phyloP scores from a whole-genome alignment of 2,113 vertebrate genomes.

The Cryptomyrus ogoouensis region DNA sequence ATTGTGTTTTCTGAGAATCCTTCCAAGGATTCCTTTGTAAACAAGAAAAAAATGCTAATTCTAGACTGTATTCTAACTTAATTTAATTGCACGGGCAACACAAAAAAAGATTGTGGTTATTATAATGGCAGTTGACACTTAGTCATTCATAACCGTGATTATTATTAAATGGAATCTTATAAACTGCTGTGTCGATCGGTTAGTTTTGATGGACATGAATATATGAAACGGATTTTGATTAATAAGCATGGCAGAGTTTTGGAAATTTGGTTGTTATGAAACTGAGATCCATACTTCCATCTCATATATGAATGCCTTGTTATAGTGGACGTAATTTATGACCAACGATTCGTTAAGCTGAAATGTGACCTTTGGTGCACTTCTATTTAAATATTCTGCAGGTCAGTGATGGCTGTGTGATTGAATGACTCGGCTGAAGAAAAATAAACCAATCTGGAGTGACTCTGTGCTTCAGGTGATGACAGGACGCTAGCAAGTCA shows the following conservation, averaged over 20 bases:
- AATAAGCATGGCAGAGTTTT: constrained; percentile 54
- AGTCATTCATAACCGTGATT: constrained; percentile 50
- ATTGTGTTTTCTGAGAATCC: background rate
- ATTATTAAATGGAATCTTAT: constrained; percentile 61
- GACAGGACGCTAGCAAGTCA: background rate
- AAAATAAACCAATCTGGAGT: background rate
- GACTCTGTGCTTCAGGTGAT: background rate
- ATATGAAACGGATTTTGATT: constrained; percentile 59
- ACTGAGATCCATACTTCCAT: constrained; percentile 58
- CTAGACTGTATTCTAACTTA: background rate
- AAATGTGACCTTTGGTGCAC: constrained; percentile 52
- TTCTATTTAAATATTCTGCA: constrained; percentile 53
- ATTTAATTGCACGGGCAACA: background rate
- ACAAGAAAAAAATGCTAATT: background rate
- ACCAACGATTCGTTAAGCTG: constrained; percentile 51
- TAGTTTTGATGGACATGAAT: constrained; percentile 50
- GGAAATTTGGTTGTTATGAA: constrained; percentile 27
- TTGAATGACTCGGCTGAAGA: background rate
- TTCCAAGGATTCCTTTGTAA: background rate
- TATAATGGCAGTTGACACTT: constrained; percentile 35
- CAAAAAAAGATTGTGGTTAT: background rate
- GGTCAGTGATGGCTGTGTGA: constrained; percentile 25
- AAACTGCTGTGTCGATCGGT: constrained; percentile 60
- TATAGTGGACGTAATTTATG: constrained; percentile 57
- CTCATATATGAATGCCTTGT: constrained; percentile 54